Base-by-base conservation (phyloP, 2,113 vertebrate genomes). In the Athene noctua region DNA sequence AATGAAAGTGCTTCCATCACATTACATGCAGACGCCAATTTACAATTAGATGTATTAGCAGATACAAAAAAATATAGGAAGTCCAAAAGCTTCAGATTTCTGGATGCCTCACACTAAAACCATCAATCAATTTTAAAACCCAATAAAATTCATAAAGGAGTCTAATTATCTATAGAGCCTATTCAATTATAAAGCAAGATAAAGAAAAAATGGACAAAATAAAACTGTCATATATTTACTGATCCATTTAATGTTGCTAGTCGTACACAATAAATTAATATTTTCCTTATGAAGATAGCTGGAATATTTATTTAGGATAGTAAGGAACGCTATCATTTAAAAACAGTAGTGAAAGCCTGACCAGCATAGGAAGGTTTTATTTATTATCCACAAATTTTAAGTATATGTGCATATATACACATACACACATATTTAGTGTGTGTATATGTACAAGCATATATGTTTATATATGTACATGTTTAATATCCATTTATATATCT, bases 81-180 rank as follows among this genome's bases (percentile, higher is more conserved):
- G 26, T 46, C 44, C 34, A 54, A 72, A 40, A 61, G 21, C 63
- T 55, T 83, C 16, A 23, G 65, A 74, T 83, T 90, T 88, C 90
- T 80, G 58, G 21, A 25, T 2, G 6, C 34, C 57, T 88, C 52
- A 78, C 20, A 8, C 36, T 86, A 57, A 94, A 95, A 36, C 16
- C 82, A 81, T 72, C 47, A 72, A 79, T 46, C 0, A 8, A 67
- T 78, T 72, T 26, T 17, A 92, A 96, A 94, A 61, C 4, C 7
- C 80, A 93, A 86, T 88, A 63, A 92, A 88, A 93, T 79, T 86
- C 62, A 74, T 80, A 75, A 84, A 89, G 44, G 16, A 91, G 55
- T 71, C 63, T 67, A 66, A 77, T 92, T 93, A 86, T 80, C 63
- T 92, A 40, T 29, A 59, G 26, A 70, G 9, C 16, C 47, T 63